A percentile compares a stretch with the other conserved stretches of the same genome.
phyloP scores from a whole-genome alignment of 2,113 vertebrate genomes.

The Emydura subglobosa region DNA sequence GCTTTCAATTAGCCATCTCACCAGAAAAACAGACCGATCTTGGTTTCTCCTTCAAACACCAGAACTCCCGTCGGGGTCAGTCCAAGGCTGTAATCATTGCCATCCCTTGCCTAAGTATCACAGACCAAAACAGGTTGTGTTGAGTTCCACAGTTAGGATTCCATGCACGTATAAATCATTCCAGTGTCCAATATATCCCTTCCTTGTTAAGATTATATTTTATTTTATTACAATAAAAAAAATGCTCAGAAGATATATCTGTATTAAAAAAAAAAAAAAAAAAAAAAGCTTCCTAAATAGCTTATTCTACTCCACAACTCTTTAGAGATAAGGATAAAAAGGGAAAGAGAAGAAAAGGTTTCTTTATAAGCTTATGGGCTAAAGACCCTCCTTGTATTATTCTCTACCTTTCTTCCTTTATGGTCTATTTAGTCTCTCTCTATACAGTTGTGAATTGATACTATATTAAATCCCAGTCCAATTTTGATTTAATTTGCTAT shows the following conservation, averaged over 20 bases:
- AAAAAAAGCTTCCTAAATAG: not conserved
- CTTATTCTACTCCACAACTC: not conserved
- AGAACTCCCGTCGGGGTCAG: conserved; percentile 97
- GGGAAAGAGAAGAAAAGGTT: not conserved
- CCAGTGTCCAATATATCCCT: not conserved
- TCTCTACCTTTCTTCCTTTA: not conserved
- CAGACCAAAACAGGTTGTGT: conserved; percentile 39
- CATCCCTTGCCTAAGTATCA: conserved; percentile 90
- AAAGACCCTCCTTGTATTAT: not conserved
- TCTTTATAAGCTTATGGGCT: not conserved
- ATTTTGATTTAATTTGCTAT: not conserved
- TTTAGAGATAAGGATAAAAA: not conserved
- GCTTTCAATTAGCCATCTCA: conserved; percentile 62
- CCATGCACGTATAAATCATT: not conserved
- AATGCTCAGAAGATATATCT: not conserved
- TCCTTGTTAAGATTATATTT: not conserved
- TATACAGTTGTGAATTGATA: not conserved
- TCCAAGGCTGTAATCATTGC: conserved; percentile 97
- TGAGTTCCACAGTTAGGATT: not conserved
- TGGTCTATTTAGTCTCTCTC: not conserved
- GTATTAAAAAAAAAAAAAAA: not conserved
- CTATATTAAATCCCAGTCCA: not conserved
- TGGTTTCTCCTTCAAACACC: conserved; percentile 97
- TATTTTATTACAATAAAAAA: not conserved
- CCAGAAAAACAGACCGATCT: conserved; percentile 99